Evolutionary conservation across 2,113 vertebrate species (phyloP), one percentile per base, ranked within the genome.

Genomic region (Albula goreensis): DNA sequence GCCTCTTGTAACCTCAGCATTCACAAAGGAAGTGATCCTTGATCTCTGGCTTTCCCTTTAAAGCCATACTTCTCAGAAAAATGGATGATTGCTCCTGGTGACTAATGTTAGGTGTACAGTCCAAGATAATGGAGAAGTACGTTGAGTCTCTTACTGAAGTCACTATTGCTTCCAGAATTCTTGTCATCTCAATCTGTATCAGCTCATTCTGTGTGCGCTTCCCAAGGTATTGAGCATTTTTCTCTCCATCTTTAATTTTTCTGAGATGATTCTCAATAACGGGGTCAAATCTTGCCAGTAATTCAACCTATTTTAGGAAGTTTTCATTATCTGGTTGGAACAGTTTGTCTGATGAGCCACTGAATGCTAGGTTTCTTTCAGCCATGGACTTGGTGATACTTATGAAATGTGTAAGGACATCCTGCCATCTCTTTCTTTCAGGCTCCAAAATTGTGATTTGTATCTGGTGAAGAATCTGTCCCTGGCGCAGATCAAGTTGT

Each of bases 341-440:
- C 19, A 87, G 81, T 83, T 81, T 82, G 77, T 88, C 83, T 86
- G 52, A 86, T 78, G 85, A 86, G 22, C 85, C 83, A 79, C 80
- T 82, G 8, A 88, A 82, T 83, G 81, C 88, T 85, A 88, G 83
- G 81, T 86, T 86, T 85, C 87, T 85, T 83, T 86, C 82, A 87
- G 77, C 53, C 70, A 87, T 56, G 70, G 78, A 81, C 81, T 86
- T 57, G 83, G 80, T 85, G 83, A 86, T 89, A 87, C 83, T 81
- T 51, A 88, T 77, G 49, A 13, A 84, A 51, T 13, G 56, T 50
- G 19, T 79, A 88, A 87, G 52, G 77, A 88, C 81, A 5, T 85
- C 82, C 74, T 50, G 13, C 83, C 83, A 87, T 80, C 50, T 86
- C 6, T 86, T 86, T 81, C 78, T 86, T 63, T 89, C 83, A 87